phyloP scores from a whole-genome alignment of 1,140 invertebrate genomes.

The Zaprionus kolodkinae region DNA sequence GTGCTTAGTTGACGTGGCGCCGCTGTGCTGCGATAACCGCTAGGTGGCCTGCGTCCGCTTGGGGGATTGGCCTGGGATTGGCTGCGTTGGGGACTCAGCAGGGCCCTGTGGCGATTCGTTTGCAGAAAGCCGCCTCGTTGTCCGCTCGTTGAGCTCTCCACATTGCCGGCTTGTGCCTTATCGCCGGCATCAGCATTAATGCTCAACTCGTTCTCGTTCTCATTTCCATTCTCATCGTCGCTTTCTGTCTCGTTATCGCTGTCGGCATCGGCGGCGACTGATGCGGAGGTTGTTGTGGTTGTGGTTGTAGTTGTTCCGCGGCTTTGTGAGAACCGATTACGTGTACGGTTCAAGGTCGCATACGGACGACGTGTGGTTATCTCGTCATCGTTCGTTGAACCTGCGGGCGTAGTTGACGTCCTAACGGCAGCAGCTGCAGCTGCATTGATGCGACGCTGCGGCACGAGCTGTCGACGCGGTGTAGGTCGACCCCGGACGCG shows the following conservation, averaged over 20 bases:
- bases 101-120: conserved; percentile 61
- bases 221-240: conserved; percentile 6
- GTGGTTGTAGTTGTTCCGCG: conserved; percentile 22
- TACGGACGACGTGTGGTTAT: conserved; percentile 59
- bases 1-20: conserved; percentile 40
- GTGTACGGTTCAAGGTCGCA: conserved; percentile 53
- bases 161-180: neutral
- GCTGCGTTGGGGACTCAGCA: conserved; percentile 17
- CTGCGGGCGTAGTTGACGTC: neutral
- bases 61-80: neutral
- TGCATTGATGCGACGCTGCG: conserved; percentile 22
- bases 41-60: conserved; percentile 19
- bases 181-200: neutral
- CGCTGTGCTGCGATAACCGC: conserved; percentile 36
- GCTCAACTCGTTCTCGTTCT: neutral
- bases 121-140: conserved; percentile 49
- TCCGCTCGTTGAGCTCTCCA: neutral
- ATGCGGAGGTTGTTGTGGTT: conserved; percentile 22
- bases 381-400: conserved; percentile 33
- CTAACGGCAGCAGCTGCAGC: conserved; percentile 8
- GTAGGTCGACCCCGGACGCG: conserved; percentile 20
- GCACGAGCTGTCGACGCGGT: conserved; percentile 39
- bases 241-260: conserved; percentile 6
- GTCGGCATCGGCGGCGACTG: conserved; percentile 15
- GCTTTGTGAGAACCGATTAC: conserved; percentile 47